phyloP scores from a whole-genome alignment of 35 echinoderm and acorn worm genomes.

The Anneissia japonica region DNA sequence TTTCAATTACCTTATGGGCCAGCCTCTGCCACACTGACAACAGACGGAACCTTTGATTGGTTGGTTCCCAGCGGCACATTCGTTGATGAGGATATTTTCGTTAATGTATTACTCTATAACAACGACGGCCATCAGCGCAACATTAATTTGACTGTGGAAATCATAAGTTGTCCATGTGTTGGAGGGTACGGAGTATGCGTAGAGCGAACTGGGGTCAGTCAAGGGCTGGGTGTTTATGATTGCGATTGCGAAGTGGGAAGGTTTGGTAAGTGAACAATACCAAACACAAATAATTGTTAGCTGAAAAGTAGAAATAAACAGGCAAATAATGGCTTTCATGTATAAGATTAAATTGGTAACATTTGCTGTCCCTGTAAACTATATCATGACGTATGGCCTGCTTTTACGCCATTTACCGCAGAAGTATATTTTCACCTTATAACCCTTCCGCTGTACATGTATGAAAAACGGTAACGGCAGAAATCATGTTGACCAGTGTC shows the following conservation, averaged over 20 bases:
- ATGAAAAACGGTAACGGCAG: no score
- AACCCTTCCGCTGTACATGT: no score
- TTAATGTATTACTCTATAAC: not conserved
- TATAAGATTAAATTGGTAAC: no score
- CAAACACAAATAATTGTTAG: no score
- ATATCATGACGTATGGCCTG: no score
- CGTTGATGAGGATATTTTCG: not conserved
- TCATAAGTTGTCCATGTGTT: not conserved
- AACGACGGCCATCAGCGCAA: not conserved
- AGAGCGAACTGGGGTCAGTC: not conserved
- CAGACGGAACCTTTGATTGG: not conserved
- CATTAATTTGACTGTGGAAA: not conserved
- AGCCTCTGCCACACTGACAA: not conserved
- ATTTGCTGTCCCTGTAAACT: no score
- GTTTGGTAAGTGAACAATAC: no score
- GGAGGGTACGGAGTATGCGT: not conserved
- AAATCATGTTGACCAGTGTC: no score
- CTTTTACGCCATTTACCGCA: no score
- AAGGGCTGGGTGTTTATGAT: not conserved
- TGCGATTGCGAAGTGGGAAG: not conserved
- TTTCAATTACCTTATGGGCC: not conserved
- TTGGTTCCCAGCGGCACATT: not conserved
- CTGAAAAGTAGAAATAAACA: no score
- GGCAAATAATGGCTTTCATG: no score
- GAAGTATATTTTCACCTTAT: no score